Evolutionary conservation across 2,113 vertebrate species (phyloP), one percentile per base, ranked within the genome.

Genomic region (Amazona guildingii): DNA sequence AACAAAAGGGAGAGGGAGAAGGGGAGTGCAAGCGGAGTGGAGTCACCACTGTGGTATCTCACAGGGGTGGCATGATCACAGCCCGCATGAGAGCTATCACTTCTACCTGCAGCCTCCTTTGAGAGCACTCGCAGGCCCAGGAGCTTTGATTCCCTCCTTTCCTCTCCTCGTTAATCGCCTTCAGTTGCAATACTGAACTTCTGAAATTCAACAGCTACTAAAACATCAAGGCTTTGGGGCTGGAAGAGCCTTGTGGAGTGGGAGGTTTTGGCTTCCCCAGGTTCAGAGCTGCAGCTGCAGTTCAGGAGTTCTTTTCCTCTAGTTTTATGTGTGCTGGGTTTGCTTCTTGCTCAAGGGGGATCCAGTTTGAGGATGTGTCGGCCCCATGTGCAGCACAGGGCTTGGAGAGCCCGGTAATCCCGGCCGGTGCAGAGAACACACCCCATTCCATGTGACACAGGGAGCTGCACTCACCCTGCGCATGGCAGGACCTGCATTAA

Each of bases 181-280:
- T 96, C 92, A 70, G 93, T 83, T 43, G 83, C 95, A 89, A 84
- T 41, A 79, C 86, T 78, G 93, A 88, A 88, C 90, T 90, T 54
- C 96, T 96, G 93, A 95, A 94, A 94, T 95, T 96, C 94, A 95
- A 83, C 96, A 97, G 95, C 90, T 78, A 64, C 83, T 92, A 81
- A 93, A 94, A 91, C 46, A 78, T 37, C 80, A 18, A 72, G 66
- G 59, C 72, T 73, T 80, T 41, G 51, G 66, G 66, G 48, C 70
- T 75, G 78, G 82, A 82, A 48, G 91, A 92, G 79, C 82, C 81
- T 89, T 55, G 73, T 49, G 90, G 63, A 87, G 88, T 75, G 80
- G 10, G 44, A 95, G 82, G 66, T 59, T 90, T 90, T 75, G 94
- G 70, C 68, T 90, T 74, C 61, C 57, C 52, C 6, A 2, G 33